Base-by-base conservation (phyloP, 2,797 vertebrate species). In the Myiothlypis chrysogaster region DNA sequence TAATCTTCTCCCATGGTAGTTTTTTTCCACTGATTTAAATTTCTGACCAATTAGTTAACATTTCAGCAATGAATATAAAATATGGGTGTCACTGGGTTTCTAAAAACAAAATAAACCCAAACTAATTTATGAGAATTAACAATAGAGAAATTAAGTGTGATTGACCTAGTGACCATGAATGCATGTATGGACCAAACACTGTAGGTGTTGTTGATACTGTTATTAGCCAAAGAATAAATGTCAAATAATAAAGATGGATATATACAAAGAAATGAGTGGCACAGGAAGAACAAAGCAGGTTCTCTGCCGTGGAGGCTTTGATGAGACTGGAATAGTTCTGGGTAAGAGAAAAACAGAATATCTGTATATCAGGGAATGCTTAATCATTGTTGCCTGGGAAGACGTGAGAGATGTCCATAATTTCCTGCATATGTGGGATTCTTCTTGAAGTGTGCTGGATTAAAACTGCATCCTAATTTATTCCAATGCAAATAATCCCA, bases 331-430 rank as follows among this genome's bases (percentile, higher is more conserved):
- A 23, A 34, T 21, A 73, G n/a, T 32, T 49, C 34, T 28, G 30
- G 37, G 18, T 11, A 65, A 64, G 23, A 79, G 8, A 4, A 93
- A 91, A 68, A 1, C 10, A 57, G 8, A 79, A 37, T 8, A 12
- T 32, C 16, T 27, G 7, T 14, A 22, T 5, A 22, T 14, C 41
- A 49, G 25, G 10, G 8, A 20, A 34, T 66, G 2, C 19, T 61
- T 32, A 9, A 9, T 6, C 4, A 44, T 30, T 0, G 0, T 30
- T 69, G 15, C 8, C 19, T 18, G 34, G 8, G 14, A 59, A 75
- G 34, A 53, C 3, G 15, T 47, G 8, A 27, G 8, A 13, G 1
- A 34, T 37, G 4, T 5, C 32, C 25, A 14, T 43, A 59, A 52
- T 86, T 80, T 80, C 37, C 19, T 59, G 27, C 17, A 49, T 34